Base-by-base conservation (phyloP, 1,140 invertebrate genomes). In the Polypedilum vanderplanki region DNA sequence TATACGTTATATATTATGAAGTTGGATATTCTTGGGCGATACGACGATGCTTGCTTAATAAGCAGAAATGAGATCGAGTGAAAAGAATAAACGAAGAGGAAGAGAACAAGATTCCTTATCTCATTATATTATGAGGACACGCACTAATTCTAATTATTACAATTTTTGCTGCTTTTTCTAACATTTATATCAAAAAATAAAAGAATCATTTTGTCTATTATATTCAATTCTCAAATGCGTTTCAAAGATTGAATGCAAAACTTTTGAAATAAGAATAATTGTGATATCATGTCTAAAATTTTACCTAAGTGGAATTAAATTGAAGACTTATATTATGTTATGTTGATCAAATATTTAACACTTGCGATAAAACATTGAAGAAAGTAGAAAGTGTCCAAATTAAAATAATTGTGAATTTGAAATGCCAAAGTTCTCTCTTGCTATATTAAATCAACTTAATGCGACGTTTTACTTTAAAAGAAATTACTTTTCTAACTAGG, bases 111-210 rank as follows among this genome's bases (percentile, higher is more conserved):
- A 22, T 70, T 70, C 20, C 65, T 70, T 70, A 70, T 70, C 65
- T 70, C 18, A 18, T 70, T 70, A 70, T 22, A 18, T 70, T 70
- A 70, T 22, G 65, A 70, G 65, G 65, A 70, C 65, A 70, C 65
- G 65, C 65, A 70, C 65, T 70, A 70, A 70, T 70, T 70, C 65
- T 70, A 70, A 70, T 70, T 70, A 70, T 70, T 70, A 70, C 10
- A 70, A 70, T 70, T 70, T 70, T 18, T 70, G 65, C 18, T 57
- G 46, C 65, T 20, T 70, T 70, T 20, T 33, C 5, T 70, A 70
- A 0, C 10, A 70, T 70, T 33, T 33, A 5, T 33, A 1, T 33
- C 5, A 33, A 33, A 33, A 33, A 33, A 33, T 33, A 33, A 33
- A 5, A 33, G 24, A 33, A 33, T 3, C 24, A 33, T 1, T 33